phyloP scores from a whole-genome alignment of 2,113 vertebrate genomes.

The human (Homo sapiens) region DNA sequence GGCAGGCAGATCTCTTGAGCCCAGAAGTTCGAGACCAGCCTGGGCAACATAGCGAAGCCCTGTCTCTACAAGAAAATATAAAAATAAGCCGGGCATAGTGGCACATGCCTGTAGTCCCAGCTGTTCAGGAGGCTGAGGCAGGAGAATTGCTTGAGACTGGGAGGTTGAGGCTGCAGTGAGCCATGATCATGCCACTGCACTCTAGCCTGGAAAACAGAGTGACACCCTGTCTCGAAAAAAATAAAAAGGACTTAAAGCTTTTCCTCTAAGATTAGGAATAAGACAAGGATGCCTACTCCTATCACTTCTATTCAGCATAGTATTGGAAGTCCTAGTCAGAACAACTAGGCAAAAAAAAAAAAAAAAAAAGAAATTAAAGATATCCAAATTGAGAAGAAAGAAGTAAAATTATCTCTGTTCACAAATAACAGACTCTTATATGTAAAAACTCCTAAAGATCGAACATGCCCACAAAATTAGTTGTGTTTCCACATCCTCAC shows the following conservation, averaged over 20 bases:
- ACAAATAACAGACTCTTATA: not conserved
- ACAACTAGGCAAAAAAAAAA: not conserved
- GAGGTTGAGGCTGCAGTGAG: no score
- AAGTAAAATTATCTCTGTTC: not conserved
- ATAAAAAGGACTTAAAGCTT: not conserved
- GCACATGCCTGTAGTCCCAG: no score
- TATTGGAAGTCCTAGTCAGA: not conserved
- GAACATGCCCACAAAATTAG: not conserved
- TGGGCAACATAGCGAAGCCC: no score
- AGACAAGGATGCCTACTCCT: not conserved
- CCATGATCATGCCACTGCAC: not conserved
- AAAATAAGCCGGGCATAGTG: no score
- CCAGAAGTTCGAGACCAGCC: no score
- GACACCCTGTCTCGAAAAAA: not conserved
- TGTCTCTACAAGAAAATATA: no score
- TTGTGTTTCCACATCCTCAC: not conserved
- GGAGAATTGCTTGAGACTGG: no score
- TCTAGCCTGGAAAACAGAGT: not conserved
- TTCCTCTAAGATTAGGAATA: not conserved
- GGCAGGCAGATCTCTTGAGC: no score
- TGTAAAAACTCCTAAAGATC: not conserved
- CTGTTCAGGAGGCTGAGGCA: no score
- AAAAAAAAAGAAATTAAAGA: not conserved
- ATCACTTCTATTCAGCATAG: not conserved
- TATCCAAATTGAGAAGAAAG: not conserved